Base-by-base conservation (phyloP, 1,140 invertebrate genomes). In the Aphelenchoides fujianensis region DNA sequence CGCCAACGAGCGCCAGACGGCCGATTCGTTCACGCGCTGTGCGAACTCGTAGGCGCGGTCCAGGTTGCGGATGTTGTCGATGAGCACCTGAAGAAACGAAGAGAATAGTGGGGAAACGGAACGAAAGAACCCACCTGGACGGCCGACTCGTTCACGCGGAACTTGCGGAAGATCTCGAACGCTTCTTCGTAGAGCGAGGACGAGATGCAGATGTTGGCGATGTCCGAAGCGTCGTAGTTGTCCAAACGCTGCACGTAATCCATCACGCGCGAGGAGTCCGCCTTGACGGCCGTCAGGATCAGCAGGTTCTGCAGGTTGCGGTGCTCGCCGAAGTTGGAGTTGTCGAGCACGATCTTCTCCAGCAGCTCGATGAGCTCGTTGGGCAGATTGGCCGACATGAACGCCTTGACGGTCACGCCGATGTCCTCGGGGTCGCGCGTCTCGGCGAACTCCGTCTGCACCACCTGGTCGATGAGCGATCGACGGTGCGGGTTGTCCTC, bases 121-220 rank as follows among this genome's bases (percentile, higher is more conserved):
- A n/a, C n/a, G n/a, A n/a, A n/a, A n/a, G n/a, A 94, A n/a, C n/a
- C n/a, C n/a, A n/a, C n/a, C n/a, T n/a, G n/a, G n/a, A n/a, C n/a
- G n/a, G n/a, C n/a, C n/a, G n/a, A 97, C 0, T 95, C 96, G 85
- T 99, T 99, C 48, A 98, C 97, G 85, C 98, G 96, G 86, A 99
- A 99, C 85, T 98, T 98, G 87, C 96, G 98, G 88, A 97, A 99
- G 73, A 99, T 98, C 1, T 96, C 96, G 85, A 99, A 99, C 1
- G 97, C 97, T 88, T 99, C 97, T 86, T 99, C 97, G 84, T 92
- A 99, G 2, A 98, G 86, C 84, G 98, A 92, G 85, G 92, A 96
- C 74, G 92, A 94, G 78, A 98, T 98, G 48, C 96, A 96, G 79
- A 98, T 98, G 84, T 98, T 98, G 0, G 97, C 97, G 82, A 99